Evolutionary conservation across 2,113 vertebrate species (phyloP).

Genomic region (human): GRCh38 chr2:55514501-55515000

Average conservation of each 20-base stretch:
- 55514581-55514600: background rate
- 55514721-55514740: constrained; percentile 18
- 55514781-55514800: background rate
- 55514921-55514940: no score
- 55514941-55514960: no score
- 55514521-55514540: background rate
- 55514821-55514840: background rate
- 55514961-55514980: no score
- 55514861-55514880: background rate
- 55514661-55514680: background rate
- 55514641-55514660: background rate
- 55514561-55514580: background rate
- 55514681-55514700: background rate
- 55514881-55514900: background rate
- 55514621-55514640: background rate
- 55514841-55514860: background rate
- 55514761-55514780: background rate
- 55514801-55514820: background rate
- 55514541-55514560: background rate
- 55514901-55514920: background rate
- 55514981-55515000: no score
- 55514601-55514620: background rate
- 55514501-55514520: background rate
- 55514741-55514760: background rate
- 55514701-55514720: background rate